Base-by-base conservation (phyloP, 2,888 invertebrate genomes). In the Melangyna quadrimaculata region DNA sequence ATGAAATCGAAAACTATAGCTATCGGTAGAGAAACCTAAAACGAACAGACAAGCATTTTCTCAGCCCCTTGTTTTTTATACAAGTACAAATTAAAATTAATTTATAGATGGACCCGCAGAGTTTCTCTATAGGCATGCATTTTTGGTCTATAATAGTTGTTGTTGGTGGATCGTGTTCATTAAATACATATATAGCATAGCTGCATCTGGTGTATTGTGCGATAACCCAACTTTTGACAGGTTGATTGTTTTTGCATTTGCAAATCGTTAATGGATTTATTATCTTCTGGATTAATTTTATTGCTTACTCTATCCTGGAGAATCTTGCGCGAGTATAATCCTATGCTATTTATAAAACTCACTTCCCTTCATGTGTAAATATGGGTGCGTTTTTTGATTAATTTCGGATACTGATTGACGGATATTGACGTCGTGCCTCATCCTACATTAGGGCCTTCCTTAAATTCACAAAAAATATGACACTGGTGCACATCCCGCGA, bases 221-320 rank as follows among this genome's bases (percentile, higher is more conserved):
- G 67, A 67, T 48, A 67, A 48, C 35, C 24, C 48, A 67, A 67
- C 48, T 35, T 48, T 67, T 55, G 67, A 75, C 75, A 75, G 57
- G 67, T 69, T 75, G 17, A 59, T 75, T 59, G 37, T 24, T 75
- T 67, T 67, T 67, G 45, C 57, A 75, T 57, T 57, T 48, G 35
- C 27, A 45, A 17, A 27, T 27, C 55, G 67, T 35, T 57, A 69
- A 70, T 51, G 45, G 69, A 70, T 51, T 77, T 70, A 70, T 61
- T 29, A 51, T 43, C 57, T 40, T 12, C 27, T 40, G 48, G 63
- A 61, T 73, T 53, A 37, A 48, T 27, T 48, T 61, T 24, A 19
- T 51, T 51, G 27, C 48, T 17, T 51, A 7, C 35, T 10, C 19
- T 19, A 35, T 63, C 9, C 19, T 29, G 27, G 27, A 32, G n/a